Base-by-base conservation (phyloP, 37 sponge, comb jelly and placozoan genomes). In the Halisarca cf. caerulea region DNA sequence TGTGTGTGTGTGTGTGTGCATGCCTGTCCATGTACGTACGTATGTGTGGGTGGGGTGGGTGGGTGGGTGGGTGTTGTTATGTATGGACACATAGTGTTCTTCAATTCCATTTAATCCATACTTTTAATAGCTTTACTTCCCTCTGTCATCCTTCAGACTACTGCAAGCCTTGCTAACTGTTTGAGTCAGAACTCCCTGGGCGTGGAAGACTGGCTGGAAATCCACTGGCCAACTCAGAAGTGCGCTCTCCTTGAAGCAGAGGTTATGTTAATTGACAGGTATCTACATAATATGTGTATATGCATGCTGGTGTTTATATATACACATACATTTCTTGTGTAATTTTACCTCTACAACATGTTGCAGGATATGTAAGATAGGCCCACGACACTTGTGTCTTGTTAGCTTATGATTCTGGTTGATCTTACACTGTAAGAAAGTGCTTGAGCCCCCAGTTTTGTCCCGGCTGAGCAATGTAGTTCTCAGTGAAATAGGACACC, bases 231-330 rank as follows among this genome's bases (percentile, higher is more conserved):
- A 45, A 91, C 86, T 57, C 45, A 8, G 36, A 89, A 89, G 66
- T 95, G 95, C 82, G 66, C 90, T 6, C 85, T 98, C 80, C 88
- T 98, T 2, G 80, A 83, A 39, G 94, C 89, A 44, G 98, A 95
- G 54, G 94, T 98, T 25, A 94, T 88, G 32, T 86, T 98, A 3
- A 85, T 98, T 53, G 98, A 98, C 92, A 95, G 94, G 94, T 88
- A 74, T 59, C 6, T 59, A 59, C 60, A 59, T n/a, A n/a, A n/a
- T n/a, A n/a, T 59, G 25, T 6, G 9, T 59, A 6, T 59, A 8
- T n/a, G 60, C 7, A 2, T 8, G 60, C 4, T 59, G 9, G 2
- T 59, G 60, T 6, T 3, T 9, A 54, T 17, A 54, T 17, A 54
- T 17, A 54, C 15, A 17, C 57, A 54, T 54, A 54, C 57, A 54